Percentiles rank a stretch among this genome's conserved stretches.
phyloP scores from a whole-genome alignment of 2,797 vertebrate species.

The Diglossa cyanea region DNA sequence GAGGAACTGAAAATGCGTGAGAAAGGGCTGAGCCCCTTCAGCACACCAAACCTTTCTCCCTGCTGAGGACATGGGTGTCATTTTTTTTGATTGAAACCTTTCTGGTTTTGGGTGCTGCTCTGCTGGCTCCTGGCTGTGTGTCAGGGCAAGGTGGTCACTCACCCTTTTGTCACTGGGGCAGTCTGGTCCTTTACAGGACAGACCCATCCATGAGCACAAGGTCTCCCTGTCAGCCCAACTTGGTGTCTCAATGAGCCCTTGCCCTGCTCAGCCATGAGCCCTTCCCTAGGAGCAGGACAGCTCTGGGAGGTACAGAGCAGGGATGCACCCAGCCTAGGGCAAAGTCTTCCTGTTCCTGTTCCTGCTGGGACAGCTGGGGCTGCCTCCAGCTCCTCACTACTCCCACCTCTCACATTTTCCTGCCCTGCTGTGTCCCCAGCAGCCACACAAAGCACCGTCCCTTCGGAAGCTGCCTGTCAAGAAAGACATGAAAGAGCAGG shows the following conservation, averaged over 20 bases:
- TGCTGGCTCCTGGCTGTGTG: neutral
- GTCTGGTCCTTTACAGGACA: neutral
- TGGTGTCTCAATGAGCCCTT: neutral
- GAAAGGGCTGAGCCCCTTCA: too few relatives aligned
- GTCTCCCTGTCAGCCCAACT: neutral
- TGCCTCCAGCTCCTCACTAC: neutral
- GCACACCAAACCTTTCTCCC: too few relatives aligned
- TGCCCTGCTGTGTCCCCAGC: conserved; percentile 23
- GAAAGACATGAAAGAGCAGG: conserved; percentile 89
- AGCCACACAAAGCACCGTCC: conserved; percentile 74
- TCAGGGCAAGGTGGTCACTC: neutral
- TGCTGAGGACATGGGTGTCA: neutral
- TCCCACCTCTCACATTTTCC: neutral
- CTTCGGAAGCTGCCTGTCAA: conserved; percentile 83
- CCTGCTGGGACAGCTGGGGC: neutral
- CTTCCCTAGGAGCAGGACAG: neutral
- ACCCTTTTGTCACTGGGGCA: neutral
- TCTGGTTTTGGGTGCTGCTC: conserved; percentile 9
- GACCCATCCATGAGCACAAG: fast-evolving
- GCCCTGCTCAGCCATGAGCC: neutral
- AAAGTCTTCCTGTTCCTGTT: neutral
- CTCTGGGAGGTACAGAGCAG: neutral
- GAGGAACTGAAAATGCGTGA: fast-evolving
- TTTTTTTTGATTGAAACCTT: neutral
- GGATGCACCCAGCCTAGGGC: neutral